Percentiles rank a stretch among this genome's conserved stretches.
phyloP scores from a whole-genome alignment of 2,888 invertebrate species.

The Tachina lurida region DNA sequence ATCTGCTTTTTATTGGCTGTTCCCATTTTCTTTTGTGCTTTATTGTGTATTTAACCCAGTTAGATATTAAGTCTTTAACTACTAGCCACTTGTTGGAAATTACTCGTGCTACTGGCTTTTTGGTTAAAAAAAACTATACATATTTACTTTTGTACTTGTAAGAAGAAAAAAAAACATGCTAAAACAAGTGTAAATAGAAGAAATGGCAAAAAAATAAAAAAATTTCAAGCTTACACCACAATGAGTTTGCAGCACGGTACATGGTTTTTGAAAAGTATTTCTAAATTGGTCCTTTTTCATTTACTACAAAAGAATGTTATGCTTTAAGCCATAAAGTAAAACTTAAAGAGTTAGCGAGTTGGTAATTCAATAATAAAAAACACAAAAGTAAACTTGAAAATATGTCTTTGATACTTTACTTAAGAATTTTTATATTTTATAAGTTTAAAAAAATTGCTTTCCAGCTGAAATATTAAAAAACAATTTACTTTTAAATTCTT shows the following conservation, averaged over 20 bases:
- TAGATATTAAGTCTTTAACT: conserved; percentile 13
- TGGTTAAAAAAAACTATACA: conserved; percentile 1
- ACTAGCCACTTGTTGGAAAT: conserved; percentile 57
- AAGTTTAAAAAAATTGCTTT: no score
- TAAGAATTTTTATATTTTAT: no score
- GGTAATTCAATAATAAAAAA: background rate
- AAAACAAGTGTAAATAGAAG: background rate
- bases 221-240: background rate
- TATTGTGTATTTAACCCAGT: conserved; percentile 56
- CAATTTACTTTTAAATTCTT: no score
- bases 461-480: no score
- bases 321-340: background rate
- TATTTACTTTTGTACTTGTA: background rate
- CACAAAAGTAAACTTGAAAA: background rate
- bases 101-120: conserved; percentile 15
- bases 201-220: background rate
- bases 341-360: background rate
- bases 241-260: background rate
- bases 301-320: background rate
- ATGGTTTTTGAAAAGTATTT: background rate
- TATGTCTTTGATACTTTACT: background rate
- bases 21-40: background rate
- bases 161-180: background rate
- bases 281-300: background rate
- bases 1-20: background rate